Conservation (phyloP, 2,888 invertebrate genomes). For the Zaprionus bogoriensis region DNA sequence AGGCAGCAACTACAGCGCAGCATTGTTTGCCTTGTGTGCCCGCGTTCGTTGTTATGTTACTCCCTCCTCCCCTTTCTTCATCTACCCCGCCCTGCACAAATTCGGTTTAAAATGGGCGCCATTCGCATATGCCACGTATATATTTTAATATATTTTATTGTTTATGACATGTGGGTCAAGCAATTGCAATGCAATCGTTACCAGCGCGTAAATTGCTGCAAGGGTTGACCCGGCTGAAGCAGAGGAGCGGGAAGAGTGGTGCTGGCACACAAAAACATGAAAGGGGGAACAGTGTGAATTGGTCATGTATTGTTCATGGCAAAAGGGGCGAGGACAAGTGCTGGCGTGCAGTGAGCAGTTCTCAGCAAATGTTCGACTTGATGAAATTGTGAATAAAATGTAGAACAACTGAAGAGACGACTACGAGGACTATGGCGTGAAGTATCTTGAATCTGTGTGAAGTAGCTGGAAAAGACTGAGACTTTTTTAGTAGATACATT, state of each 20-base stretch:
- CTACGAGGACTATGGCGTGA: too few relatives aligned
- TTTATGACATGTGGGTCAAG: constrained; percentile 66
- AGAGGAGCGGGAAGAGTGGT: neutral
- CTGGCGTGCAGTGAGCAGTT: neutral
- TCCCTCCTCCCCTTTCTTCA: too few relatives aligned
- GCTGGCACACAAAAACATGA: neutral
- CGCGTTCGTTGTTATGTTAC: constrained; percentile 4
- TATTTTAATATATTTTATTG: constrained; percentile 60
- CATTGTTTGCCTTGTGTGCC: constrained; percentile 42
- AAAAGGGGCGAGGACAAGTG: neutral
- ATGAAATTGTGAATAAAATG: constrained; percentile 1
- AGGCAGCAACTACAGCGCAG: constrained; percentile 22
- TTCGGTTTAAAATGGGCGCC: constrained; percentile 42
- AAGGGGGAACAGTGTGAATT: constrained; percentile 39
- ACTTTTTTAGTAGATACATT: too few relatives aligned
- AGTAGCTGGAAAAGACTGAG: too few relatives aligned
- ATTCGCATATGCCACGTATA: constrained; percentile 41
- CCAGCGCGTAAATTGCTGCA: constrained; percentile 52
- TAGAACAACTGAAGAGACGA: neutral
- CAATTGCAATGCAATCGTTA: constrained; percentile 61
- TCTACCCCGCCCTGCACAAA: neutral
- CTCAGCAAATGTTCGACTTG: neutral
- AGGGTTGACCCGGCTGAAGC: constrained; percentile 13
- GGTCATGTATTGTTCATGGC: constrained; percentile 32
- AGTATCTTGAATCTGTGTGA: too few relatives aligned